Base-by-base conservation (phyloP, 2,797 vertebrate species). In the Falco peregrinus region DNA sequence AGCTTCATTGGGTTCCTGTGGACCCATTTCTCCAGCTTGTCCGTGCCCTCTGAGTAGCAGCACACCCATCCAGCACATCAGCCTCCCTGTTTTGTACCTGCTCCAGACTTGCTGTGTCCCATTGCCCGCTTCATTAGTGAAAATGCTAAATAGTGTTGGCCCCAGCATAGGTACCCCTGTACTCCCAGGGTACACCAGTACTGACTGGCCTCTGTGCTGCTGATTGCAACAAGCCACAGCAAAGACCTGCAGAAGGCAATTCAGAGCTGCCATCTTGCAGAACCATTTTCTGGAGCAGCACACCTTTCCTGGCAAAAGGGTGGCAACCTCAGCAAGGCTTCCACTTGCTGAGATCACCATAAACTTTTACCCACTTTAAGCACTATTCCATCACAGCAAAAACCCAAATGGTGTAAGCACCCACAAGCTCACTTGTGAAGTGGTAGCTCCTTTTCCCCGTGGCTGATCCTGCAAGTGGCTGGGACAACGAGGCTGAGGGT, bases 391-490 rank as follows among this genome's bases (percentile, higher is more conserved):
- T 5, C 7, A 22, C 25, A 39, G 6, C 4, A 33, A n/a, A 41
- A 65, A 5, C 8, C n/a, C 19, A 48, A 21, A 35, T 16, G 11
- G 2, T 10, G 26, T 65, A 65, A 16, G 5, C 37, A 21, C 3
- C 8, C 10, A 19, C 3, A 0, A 1, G 0, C 7, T 47, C 28
- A 12, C 2, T 51, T 18, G 31, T 8, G n/a, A 73, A 35, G 8
- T 11, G 4, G 47, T 29, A 53, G 14, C 4, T 64, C 14, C 45
- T 63, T 4, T 22, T 3, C 33, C 29, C 39, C 59, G 10, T 0
- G 5, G 16, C 19, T 18, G 6, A 10, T 51, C 17, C 16, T 63
- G 28, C 4, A 7, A 41, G 16, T 6, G 8, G 4, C 37, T 68
- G n/a, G 13, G 11, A 51, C 39, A 6, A 10, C 2, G 3, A 50